A percentile compares a stretch with the other conserved stretches of the same genome.
These are phyloP conservation scores for Lacerta viridis DNA, from an alignment of 2,797 vertebrate species.

Conservation along the genomic window DNA sequence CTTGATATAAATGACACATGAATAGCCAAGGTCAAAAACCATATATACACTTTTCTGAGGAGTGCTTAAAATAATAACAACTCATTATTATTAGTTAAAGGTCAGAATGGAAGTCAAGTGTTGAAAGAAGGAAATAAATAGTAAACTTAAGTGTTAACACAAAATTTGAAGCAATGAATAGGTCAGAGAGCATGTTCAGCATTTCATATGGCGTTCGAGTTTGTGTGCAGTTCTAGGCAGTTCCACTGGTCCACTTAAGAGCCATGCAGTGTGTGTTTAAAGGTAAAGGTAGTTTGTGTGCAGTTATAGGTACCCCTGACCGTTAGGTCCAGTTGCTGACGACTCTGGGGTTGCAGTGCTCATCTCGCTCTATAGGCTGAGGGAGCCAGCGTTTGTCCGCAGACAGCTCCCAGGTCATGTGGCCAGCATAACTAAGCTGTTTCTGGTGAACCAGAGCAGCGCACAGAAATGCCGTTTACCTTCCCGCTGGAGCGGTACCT, in stretches of 20 bases:
- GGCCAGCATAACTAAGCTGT: too few species aligned
- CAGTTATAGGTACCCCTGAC: too few species aligned
- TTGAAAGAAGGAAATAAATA: slow-evolving; percentile 49
- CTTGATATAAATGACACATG: slow-evolving; percentile 61
- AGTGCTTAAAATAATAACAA: slow-evolving; percentile 70
- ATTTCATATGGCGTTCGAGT: not conserved
- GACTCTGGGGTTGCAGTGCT: too few species aligned
- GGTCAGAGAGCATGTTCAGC: slow-evolving; percentile 41
- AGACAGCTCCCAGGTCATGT: too few species aligned
- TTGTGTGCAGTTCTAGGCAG: slow-evolving; percentile 46
- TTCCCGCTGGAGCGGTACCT: too few species aligned
- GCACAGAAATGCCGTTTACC: too few species aligned
- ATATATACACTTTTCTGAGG: slow-evolving; percentile 65
- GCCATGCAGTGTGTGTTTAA: too few species aligned
- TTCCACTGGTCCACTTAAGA: not conserved
- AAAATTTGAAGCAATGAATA: slow-evolving; percentile 64
- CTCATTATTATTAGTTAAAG: slow-evolving; percentile 63
- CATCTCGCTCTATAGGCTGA: too few species aligned
- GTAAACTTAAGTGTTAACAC: slow-evolving; percentile 57
- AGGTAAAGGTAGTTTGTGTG: too few species aligned
- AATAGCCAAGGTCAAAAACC: slow-evolving; percentile 67
- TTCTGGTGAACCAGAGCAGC: too few species aligned
- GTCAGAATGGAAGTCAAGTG: slow-evolving; percentile 67
- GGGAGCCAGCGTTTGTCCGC: too few species aligned
- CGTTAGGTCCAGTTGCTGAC: too few species aligned